Evolutionary conservation across 2,113 vertebrate genomes (phyloP).

Genomic region (Ctenomys sociabilis): DNA sequence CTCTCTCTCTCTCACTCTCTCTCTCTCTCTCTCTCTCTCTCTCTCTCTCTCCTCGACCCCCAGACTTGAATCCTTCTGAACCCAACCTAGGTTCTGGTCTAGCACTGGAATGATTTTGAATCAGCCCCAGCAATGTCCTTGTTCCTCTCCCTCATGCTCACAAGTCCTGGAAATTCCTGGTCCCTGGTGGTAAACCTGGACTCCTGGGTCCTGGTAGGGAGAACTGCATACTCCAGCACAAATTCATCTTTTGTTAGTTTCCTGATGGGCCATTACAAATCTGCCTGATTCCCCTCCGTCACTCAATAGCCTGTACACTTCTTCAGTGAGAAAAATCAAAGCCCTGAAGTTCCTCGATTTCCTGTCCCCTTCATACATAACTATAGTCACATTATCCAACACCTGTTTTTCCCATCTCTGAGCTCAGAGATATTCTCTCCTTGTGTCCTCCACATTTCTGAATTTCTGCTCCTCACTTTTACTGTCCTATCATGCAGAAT

Average conservation of each 20-base stretch:
- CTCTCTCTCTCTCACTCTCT: background rate
- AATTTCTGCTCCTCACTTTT: background rate
- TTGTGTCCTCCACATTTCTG: background rate
- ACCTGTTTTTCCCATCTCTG: background rate
- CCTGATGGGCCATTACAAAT: background rate
- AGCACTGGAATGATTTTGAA: background rate
- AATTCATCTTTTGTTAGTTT: background rate
- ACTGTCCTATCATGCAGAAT: background rate
- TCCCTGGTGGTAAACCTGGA: background rate
- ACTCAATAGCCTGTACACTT: background rate
- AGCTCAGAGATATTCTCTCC: background rate
- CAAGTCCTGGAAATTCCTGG: background rate
- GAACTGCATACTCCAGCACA: background rate
- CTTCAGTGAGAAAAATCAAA: slow-evolving; percentile 34
- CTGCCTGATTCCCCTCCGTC: background rate
- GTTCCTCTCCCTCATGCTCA: background rate
- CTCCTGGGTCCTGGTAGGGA: background rate
- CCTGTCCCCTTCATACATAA: background rate
- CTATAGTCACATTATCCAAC: background rate
- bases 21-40: background rate
- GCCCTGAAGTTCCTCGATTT: background rate
- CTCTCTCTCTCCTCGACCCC: background rate
- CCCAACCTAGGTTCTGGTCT: background rate
- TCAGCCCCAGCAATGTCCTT: no score
- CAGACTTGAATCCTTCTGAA: background rate